phyloP scores from a whole-genome alignment of 1,140 invertebrate species.

The Amphibalanus amphitrite region DNA sequence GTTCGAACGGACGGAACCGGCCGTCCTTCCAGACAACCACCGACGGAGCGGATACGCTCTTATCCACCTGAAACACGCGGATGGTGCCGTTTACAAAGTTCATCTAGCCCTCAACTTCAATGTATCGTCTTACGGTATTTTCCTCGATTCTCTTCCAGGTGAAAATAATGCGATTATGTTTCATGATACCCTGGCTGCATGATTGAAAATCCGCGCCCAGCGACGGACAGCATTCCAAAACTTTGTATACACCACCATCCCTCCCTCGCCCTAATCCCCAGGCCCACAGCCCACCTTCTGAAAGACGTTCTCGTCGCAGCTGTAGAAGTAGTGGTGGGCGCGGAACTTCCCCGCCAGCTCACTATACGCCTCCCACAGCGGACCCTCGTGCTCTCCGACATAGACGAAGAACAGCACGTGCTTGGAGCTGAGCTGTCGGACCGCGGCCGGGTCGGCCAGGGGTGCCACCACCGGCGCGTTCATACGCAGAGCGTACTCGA shows the following conservation, averaged over 20 bases:
- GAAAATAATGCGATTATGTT: too few relatives aligned
- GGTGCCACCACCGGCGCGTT: slow-evolving; percentile 66
- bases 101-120: too few relatives aligned
- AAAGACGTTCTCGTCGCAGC: neutral
- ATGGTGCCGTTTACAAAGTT: too few relatives aligned
- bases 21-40: neutral
- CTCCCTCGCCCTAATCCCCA: neutral
- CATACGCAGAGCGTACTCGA: slow-evolving; percentile 81
- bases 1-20: neutral
- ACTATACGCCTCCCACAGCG: slow-evolving; percentile 42
- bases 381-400: slow-evolving; percentile 52
- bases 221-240: too few relatives aligned
- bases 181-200: too few relatives aligned
- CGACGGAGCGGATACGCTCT: neutral
- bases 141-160: too few relatives aligned
- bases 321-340: slow-evolving; percentile 3
- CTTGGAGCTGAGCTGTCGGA: slow-evolving; percentile 52
- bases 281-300: neutral
- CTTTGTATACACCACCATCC: too few relatives aligned
- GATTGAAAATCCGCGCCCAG: too few relatives aligned
- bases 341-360: neutral
- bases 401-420: slow-evolving; percentile 75
- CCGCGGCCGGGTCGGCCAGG: slow-evolving; percentile 48
- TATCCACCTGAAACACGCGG: neutral
- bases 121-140: too few relatives aligned